A percentile compares a stretch with the other conserved stretches of the same genome.
These are phyloP conservation scores for Odontomyia ornata DNA, from an alignment of 2,888 invertebrate genomes.

Conservation along the genomic window DNA sequence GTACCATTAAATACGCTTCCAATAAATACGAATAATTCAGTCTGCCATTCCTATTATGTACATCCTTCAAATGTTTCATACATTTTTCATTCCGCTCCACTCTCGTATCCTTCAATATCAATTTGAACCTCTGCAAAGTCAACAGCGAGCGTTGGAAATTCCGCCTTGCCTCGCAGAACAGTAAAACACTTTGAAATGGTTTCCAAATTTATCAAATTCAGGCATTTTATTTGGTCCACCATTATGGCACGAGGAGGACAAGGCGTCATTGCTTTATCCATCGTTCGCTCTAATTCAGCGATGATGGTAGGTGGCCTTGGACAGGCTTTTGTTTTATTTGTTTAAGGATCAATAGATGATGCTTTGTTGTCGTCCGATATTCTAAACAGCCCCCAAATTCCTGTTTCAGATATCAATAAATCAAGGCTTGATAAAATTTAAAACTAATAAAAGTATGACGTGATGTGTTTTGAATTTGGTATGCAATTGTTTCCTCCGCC, in stretches of 20 bases:
- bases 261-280: not conserved
- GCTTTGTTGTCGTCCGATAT: not conserved
- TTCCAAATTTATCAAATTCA: conserved; percentile 26
- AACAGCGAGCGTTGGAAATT: not conserved
- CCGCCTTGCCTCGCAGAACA: not conserved
- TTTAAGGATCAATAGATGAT: conserved; percentile 8
- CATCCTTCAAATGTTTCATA: conserved; percentile 9
- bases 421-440: conserved; percentile 14
- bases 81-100: not conserved
- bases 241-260: not conserved
- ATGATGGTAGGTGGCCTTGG: too few relatives aligned
- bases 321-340: not conserved
- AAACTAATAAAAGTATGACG: conserved; percentile 24
- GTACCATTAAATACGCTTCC: not conserved
- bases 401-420: conserved; percentile 13
- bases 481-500: not conserved
- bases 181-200: not conserved
- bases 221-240: not conserved
- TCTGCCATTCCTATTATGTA: not conserved
- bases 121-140: not conserved
- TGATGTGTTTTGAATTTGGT: conserved; percentile 31
- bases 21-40: conserved; percentile 6
- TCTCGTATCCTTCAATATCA: not conserved
- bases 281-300: too few relatives aligned
- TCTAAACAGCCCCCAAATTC: not conserved